These are phyloP conservation scores for Norana najaformis DNA, from an alignment of 2,888 invertebrate species.

Conservation along the genomic window DNA sequence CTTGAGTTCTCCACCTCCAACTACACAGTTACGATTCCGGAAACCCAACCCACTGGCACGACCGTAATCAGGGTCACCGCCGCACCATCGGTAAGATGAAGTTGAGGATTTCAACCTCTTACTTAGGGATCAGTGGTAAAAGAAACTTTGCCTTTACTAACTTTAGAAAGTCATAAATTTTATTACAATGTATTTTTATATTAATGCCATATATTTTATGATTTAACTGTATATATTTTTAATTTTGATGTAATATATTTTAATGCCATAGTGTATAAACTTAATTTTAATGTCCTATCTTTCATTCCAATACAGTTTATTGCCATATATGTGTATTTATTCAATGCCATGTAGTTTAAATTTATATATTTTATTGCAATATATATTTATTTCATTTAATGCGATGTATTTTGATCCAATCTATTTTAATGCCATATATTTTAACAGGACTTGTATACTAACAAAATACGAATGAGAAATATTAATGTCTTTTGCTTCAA, in stretches of 20 bases:
- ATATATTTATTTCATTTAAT: not conserved
- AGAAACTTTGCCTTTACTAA: too few species aligned
- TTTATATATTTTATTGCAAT: not conserved
- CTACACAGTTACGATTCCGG: slow-evolving; percentile 38
- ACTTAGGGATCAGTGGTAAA: too few species aligned
- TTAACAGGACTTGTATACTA: too few species aligned
- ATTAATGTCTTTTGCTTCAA: not conserved
- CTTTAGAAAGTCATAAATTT: too few species aligned
- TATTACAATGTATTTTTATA: too few species aligned
- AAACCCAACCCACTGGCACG: slow-evolving; percentile 36
- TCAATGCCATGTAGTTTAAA: not conserved
- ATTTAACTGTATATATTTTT: too few species aligned
- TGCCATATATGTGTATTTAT: too few species aligned
- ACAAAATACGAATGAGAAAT: not conserved
- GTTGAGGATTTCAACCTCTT: not conserved
- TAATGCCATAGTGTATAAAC: not conserved
- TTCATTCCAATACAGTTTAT: too few species aligned
- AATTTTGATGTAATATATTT: not conserved
- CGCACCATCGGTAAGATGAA: slow-evolving; percentile 41
- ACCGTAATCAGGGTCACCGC: slow-evolving; percentile 36
- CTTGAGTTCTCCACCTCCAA: slow-evolving; percentile 39
- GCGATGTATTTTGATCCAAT: not conserved
- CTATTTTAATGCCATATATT: not conserved
- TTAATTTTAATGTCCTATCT: too few species aligned
- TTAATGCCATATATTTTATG: too few species aligned